phyloP scores from a whole-genome alignment of 2,797 vertebrate genomes.

The Meda fulgida region DNA sequence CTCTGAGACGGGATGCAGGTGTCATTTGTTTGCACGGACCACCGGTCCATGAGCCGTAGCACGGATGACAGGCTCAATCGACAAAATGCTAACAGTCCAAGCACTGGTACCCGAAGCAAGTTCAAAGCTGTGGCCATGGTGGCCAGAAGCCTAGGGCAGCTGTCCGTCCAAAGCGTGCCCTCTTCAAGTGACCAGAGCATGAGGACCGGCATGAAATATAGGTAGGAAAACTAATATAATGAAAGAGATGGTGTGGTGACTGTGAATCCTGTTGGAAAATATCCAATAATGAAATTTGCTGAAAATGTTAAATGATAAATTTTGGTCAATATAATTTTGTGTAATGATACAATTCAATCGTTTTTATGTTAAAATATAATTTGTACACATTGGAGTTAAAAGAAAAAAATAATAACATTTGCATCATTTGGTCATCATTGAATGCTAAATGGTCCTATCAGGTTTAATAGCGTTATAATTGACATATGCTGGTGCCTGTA shows the following conservation, averaged over 20 bases:
- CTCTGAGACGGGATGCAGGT: conserved; percentile 86
- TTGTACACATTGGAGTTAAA: background rate
- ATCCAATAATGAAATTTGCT: background rate
- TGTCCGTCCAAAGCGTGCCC: conserved; percentile 87
- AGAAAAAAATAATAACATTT: background rate
- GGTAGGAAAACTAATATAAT: conserved; percentile 78
- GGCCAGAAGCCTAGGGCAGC: conserved; percentile 93
- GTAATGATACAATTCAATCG: too few species aligned
- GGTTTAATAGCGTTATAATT: background rate
- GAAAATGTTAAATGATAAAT: background rate
- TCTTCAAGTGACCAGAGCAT: conserved; percentile 84
- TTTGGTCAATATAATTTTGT: too few species aligned
- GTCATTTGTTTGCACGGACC: conserved; percentile 94
- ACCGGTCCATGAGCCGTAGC: conserved; percentile 90
- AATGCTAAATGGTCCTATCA: conserved; percentile 6
- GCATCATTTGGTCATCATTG: background rate
- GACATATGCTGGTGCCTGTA: background rate
- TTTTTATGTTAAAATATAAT: too few species aligned
- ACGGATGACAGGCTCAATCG: conserved; percentile 90
- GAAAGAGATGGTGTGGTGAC: background rate
- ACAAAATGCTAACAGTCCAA: conserved; percentile 90
- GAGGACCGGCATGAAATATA: conserved; percentile 94
- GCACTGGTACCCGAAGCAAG: conserved; percentile 87
- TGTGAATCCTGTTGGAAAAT: background rate
- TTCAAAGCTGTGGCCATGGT: conserved; percentile 95